Percentiles rank a stretch among this genome's conserved stretches.
Evolutionary conservation across 2,888 invertebrate species (phyloP).

Genomic region (Tipula vernalis): DNA sequence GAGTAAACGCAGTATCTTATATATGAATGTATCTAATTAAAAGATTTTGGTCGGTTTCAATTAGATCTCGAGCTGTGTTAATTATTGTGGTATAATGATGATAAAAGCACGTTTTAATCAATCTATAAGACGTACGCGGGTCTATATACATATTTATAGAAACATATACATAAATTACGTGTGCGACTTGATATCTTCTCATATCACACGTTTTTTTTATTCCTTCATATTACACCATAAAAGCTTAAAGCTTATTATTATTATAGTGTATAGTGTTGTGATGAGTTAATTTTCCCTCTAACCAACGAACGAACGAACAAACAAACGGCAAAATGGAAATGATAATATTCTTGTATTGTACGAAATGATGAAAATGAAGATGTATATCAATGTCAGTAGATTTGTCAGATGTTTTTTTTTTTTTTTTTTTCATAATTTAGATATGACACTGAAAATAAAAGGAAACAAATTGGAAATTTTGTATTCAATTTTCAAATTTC

Average conservation of each 20-base stretch:
- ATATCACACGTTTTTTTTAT: background rate
- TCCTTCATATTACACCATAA: background rate
- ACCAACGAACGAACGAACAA: background rate
- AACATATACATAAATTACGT: background rate
- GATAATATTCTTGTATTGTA: background rate
- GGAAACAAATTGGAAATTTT: background rate
- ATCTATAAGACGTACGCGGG: too few species aligned
- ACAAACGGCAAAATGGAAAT: background rate
- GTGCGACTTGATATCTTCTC: background rate
- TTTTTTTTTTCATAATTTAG: background rate
- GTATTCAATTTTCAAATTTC: background rate
- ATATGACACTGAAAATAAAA: background rate
- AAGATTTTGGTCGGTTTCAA: too few species aligned
- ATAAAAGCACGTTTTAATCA: too few species aligned
- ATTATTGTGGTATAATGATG: too few species aligned
- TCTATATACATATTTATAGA: too few species aligned
- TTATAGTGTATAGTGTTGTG: background rate
- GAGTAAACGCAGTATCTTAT: too few species aligned
- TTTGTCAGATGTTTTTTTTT: background rate
- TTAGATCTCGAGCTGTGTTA: too few species aligned
- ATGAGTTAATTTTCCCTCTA: background rate
- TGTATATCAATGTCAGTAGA: background rate
- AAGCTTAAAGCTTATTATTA: background rate
- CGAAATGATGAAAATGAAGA: background rate
- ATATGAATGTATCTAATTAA: too few species aligned